Base-by-base conservation (phyloP, 2,888 invertebrate species). In the Apotomis turbidana region DNA sequence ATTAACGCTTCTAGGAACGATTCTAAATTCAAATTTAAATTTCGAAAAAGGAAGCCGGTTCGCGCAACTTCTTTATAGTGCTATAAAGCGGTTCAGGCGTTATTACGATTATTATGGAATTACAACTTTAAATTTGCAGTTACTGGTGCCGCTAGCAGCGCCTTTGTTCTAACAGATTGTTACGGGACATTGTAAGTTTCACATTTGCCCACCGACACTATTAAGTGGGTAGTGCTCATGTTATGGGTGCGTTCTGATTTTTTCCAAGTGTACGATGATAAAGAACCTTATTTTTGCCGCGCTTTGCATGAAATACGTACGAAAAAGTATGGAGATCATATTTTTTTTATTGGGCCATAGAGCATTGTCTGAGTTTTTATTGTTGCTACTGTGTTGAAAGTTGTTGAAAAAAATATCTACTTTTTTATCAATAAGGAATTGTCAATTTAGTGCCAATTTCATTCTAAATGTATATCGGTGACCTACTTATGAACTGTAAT, bases 1-100 rank as follows among this genome's bases (percentile, higher is more conserved):
- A 72, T 72, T 68, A 72, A 68, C 68, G 72, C 62, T 72, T 72
- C 72, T 72, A 72, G 68, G 72, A 72, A 72, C 71, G 60, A 66
- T 69, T 63, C 70, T 70, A 70, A 71, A 67, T 68, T 71, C 67
- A 68, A 68, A 63, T 72, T 68, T 68, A 63, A 72, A 62, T 72
- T 72, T 68, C 58, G 62, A 68, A 72, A 67, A 72, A 63, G 72
- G 68, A 68, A 68, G 72, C 72, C 68, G 72, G 68, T 68, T 68
- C 68, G 60, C 67, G 71, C 71, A 67, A 71, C 67, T 59, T 68
- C 72, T 72, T 72, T 72, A 72, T 72, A 68, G 72, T 72, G 72
- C 72, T 68, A 68, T 72, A 72, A 72, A 72, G 72, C 67, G 67
- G 71, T 62, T 68, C 61, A 67, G 67, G 57, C 67, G 61, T 67